These are phyloP conservation scores for Entelurus aequoreus DNA, from an alignment of 2,113 vertebrate species.

Conservation along the genomic window DNA sequence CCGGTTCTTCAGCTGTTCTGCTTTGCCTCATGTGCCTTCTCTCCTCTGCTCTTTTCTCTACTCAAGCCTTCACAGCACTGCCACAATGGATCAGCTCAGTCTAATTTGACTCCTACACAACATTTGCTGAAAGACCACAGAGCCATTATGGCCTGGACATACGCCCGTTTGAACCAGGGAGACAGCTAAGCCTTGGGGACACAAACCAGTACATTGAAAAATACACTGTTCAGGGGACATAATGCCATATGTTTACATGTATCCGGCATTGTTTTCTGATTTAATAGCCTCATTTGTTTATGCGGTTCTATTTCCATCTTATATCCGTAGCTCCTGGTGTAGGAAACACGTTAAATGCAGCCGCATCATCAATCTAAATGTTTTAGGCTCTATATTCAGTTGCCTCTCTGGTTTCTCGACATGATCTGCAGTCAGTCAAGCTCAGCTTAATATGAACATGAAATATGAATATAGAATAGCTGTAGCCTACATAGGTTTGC, in stretches of 20 bases:
- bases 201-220: slow-evolving; percentile 15
- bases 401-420: too few relatives aligned
- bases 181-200: slow-evolving; percentile 13
- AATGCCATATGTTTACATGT: slow-evolving; percentile 15
- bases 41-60: slow-evolving; percentile 31
- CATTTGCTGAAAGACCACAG: slow-evolving; percentile 34
- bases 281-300: slow-evolving; percentile 13
- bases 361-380: too few relatives aligned
- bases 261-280: slow-evolving; percentile 17
- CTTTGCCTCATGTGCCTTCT: slow-evolving; percentile 9
- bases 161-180: slow-evolving; percentile 2
- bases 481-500: too few relatives aligned
- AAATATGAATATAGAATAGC: too few relatives aligned
- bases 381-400: too few relatives aligned
- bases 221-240: slow-evolving; percentile 8
- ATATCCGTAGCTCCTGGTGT: slow-evolving; percentile 28
- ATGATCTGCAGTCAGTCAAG: too few relatives aligned
- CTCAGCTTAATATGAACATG: too few relatives aligned
- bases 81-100: slow-evolving; percentile 40
- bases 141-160: slow-evolving; percentile 24
- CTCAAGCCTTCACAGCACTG: slow-evolving; percentile 39
- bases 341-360: slow-evolving; percentile 18
- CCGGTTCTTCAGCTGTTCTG: slow-evolving; percentile 10
- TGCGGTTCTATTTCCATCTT: slow-evolving; percentile 42
- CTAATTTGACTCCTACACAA: slow-evolving; percentile 50